Evolutionary conservation across 2,888 invertebrate genomes (phyloP), one percentile per base, ranked within the genome.

Genomic region (Dasypogon diadema): DNA sequence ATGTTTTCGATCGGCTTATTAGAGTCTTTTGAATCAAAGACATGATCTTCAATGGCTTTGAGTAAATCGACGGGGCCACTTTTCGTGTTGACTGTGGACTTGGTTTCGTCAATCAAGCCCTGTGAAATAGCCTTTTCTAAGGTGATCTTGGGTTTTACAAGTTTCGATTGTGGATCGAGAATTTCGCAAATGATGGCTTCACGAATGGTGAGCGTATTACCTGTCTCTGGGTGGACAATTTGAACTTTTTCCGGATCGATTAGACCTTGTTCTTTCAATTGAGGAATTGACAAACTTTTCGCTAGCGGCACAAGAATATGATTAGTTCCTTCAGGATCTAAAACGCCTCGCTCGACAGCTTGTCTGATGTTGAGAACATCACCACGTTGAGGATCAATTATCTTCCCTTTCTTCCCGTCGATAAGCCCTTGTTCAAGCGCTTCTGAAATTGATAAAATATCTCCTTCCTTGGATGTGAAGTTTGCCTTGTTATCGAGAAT

Each of bases 101-200:
- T 91, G 73, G 92, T 91, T 76, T 90, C 90, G 82, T 95, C 92
- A 21, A 96, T 87, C 18, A 92, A 87, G 56, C 92, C 91, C 75
- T 87, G 89, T 78, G 90, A 89, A 76, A 96, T 91, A 8, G 95
- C 95, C 82, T 93, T 91, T 80, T 91, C 89, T 56, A 98, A 85
- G 0, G 94, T 93, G 26, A 96, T 88, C 78, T 89, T 88, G 1
- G 91, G 90, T 42, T 89, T 87, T 1, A 89, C 89, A 73, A 98
- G 87, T 72, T 88, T 89, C 10, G 95, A 93, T 73, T 92, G 86
- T 0, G 95, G 92, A 87, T 98, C 95, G 65, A 97, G 90, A 80
- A 97, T 92, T 82, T 97, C 96, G 84, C 94, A 94, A 80, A 93
- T 90, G 68, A 97, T 93, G 24, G 97, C 95, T 88, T 96, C 93